phyloP scores from a whole-genome alignment of 2,797 vertebrate genomes.

The Dermochelys coriacea region DNA sequence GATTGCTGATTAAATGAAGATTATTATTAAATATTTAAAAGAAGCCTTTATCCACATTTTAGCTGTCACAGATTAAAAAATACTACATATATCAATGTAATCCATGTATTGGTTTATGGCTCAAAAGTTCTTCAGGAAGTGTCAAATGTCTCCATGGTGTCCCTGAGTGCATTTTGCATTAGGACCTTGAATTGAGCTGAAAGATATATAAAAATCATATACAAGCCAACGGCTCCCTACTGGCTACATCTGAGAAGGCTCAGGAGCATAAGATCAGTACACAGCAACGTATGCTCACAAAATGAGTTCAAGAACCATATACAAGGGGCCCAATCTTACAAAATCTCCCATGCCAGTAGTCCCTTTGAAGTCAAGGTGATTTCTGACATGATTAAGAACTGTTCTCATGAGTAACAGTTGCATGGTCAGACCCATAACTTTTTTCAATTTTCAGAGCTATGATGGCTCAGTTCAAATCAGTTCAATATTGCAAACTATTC shows the following conservation, averaged over 20 bases:
- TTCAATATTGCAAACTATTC: constrained; percentile 15
- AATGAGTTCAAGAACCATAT: constrained; percentile 52
- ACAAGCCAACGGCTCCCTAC: constrained; percentile 57
- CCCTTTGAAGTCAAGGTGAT: neutral
- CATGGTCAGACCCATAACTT: neutral
- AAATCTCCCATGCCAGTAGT: neutral
- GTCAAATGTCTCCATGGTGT: constrained; percentile 48
- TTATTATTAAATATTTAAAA: constrained; percentile 51
- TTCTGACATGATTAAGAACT: neutral
- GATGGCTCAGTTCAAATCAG: neutral
- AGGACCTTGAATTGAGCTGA: constrained; percentile 71
- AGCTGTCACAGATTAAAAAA: constrained; percentile 18
- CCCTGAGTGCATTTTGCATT: constrained; percentile 66
- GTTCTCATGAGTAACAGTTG: neutral
- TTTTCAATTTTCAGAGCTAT: neutral
- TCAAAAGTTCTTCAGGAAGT: constrained; percentile 44
- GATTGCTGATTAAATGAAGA: constrained; percentile 43
- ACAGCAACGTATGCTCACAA: constrained; percentile 50
- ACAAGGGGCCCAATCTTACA: constrained; percentile 11
- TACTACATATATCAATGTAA: constrained; percentile 16
- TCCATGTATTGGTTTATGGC: constrained; percentile 67
- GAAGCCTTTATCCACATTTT: constrained; percentile 35
- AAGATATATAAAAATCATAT: constrained; percentile 70
- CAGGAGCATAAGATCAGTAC: constrained; percentile 52
- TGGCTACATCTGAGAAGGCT: constrained; percentile 65